Evolutionary conservation across 2,113 vertebrate genomes (phyloP), one percentile per base, ranked within the genome.

Genomic region (Rhineura floridana): DNA sequence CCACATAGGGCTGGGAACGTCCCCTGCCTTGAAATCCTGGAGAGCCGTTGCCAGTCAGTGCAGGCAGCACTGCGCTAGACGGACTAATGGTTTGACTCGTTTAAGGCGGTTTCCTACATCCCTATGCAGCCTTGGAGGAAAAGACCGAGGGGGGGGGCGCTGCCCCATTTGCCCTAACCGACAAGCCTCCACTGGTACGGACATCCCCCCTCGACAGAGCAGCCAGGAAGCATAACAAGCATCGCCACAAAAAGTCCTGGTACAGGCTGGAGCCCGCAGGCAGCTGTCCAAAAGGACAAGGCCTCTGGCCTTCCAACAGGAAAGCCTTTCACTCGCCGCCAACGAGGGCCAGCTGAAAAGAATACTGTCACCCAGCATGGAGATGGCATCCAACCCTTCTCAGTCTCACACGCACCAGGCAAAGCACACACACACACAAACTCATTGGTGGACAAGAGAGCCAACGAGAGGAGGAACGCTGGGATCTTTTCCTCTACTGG

Each of bases 281-380:
- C 94, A 93, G 94, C 95, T 95, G 91, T 83, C 62, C 81, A 69
- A 62, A 73, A 85, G 87, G 67, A 84, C 19, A 28, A 9, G 87
- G 83, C 39, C 84, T 19, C 30, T 19, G 55, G 87, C 79, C 33
- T 75, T 80, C 79, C 65, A 83, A 96, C 94, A 96, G 91, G 91
- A 92, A 91, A 79, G 90, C 94, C 94, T 88, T 96, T 96, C 94
- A 95, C 52, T 42, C 72, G 15, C 48, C 30, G 42, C 81, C 85
- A 89, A 78, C 48, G 83, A 87, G 80, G 59, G 70, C 69, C 46
- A 70, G 86, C 76, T 78, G 89, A 77, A 91, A 93, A 94, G 84
- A 93, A 94, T 84, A 90, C 87, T 85, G 82, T 28, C 92, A 75
- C 87, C 91, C 79, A 96, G 91, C 90, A 65, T 17, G 0, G 44